Evolutionary conservation across 2,888 invertebrate species (phyloP), one percentile per base, ranked within the genome.

Genomic region (Alsophila aescularia): DNA sequence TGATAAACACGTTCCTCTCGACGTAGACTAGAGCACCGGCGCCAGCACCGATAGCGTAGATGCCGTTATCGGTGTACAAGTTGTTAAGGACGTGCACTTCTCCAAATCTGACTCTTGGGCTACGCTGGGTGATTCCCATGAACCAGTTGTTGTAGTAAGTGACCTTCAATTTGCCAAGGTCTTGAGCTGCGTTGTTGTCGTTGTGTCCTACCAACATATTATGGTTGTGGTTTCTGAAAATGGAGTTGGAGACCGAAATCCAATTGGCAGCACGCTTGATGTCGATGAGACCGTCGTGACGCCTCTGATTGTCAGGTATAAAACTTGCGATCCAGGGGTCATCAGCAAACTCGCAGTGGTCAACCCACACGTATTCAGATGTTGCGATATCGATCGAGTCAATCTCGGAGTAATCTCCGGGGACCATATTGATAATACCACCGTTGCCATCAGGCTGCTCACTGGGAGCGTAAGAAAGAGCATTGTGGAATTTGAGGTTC

Each of bases 61-160:
- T 14, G 0, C 0, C 32, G 0, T 58, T 21, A 41, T 64, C 60
- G 1, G 62, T 60, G 43, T 62, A 64, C 47, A 62, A 27, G 44
- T 64, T 64, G 54, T 64, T 64, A 0, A 60, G 14, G 1, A 64
- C 7, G 42, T 64, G 64, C 24, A 64, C 64, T 10, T 52, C 31
- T 10, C 60, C 64, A 8, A 10, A 60, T 31, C 64, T 56, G n/a
- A 64, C 60, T 13, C 51, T 52, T 0, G 64, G 64, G 27, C 54
- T 54, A 7, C 64, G 55, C 40, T 64, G 64, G 6, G 1, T 13
- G 15, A 43, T 47, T 0, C 62, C 62, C 10, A 7, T 35, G 49
- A 51, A 64, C 64, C 64, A 64, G 56, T 64, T 64, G 1, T 37
- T 16, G 35, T 52, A 54, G 35, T 29, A 50, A 2, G 58, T 54